Percentiles rank a stretch among this genome's conserved stretches.
phyloP scores from a whole-genome alignment of 2,113 vertebrate species.

The Platichthys stellatus region DNA sequence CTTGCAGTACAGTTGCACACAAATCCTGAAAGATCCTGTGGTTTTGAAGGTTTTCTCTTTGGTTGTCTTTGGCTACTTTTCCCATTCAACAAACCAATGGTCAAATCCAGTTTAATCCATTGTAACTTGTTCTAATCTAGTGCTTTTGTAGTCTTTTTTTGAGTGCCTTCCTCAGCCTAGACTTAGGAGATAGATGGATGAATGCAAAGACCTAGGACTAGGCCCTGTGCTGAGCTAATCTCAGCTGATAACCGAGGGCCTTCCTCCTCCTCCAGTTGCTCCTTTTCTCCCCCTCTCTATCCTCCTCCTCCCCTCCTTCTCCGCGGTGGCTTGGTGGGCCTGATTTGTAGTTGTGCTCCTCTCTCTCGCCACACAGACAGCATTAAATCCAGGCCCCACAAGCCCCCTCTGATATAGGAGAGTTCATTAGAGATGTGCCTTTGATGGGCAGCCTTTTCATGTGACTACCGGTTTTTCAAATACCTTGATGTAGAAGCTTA shows the following conservation, averaged over 20 bases:
- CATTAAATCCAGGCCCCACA: constrained; percentile 90
- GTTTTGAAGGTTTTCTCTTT: not conserved
- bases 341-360: constrained; percentile 93
- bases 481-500: constrained; percentile 99
- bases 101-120: constrained; percentile 13
- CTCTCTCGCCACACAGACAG: constrained; percentile 87
- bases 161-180: constrained; percentile 31
- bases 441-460: constrained; percentile 97
- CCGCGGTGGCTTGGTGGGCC: constrained; percentile 77
- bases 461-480: constrained; percentile 97
- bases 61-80: not conserved
- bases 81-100: constrained; percentile 23
- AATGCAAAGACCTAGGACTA: constrained; percentile 82
- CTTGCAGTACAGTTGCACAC: constrained; percentile 4
- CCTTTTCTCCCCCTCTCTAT: constrained; percentile 31
- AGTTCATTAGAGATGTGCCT: constrained; percentile 99
- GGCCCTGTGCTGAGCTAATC: constrained; percentile 88
- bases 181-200: constrained; percentile 57
- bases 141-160: constrained; percentile 45
- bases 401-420: constrained; percentile 92
- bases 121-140: constrained; percentile 34
- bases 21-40: not conserved
- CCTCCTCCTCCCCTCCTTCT: constrained; percentile 35
- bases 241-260: constrained; percentile 83
- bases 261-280: constrained; percentile 14